These are phyloP conservation scores for Lagopus leucura DNA, from an alignment of 2,113 vertebrate species.

Conservation along the genomic window DNA sequence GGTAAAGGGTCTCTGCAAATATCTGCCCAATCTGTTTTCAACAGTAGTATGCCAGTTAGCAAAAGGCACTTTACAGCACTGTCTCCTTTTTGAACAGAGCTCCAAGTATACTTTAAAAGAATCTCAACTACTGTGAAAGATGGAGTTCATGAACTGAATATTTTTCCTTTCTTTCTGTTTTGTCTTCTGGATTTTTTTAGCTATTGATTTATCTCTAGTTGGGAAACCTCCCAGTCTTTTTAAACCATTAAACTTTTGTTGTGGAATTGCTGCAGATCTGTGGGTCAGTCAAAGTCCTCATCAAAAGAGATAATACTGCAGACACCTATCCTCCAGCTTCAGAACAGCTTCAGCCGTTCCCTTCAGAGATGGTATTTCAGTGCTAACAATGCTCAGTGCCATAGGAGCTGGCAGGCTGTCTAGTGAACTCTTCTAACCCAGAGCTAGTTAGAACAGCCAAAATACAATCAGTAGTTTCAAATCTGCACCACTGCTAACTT, in stretches of 20 bases:
- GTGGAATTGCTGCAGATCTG: conserved; percentile 25
- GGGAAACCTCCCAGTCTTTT: conserved; percentile 53
- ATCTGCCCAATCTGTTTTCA: not conserved
- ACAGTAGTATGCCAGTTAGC: not conserved
- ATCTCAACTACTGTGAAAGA: conserved; percentile 9
- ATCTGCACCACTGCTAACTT: not conserved
- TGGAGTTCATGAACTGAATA: conserved; percentile 45
- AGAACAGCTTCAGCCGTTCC: conserved; percentile 24
- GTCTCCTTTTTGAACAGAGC: not conserved
- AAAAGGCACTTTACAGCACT: not conserved
- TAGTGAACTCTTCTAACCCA: not conserved
- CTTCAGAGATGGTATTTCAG: not conserved
- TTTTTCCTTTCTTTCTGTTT: conserved; percentile 53
- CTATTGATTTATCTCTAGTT: conserved; percentile 55
- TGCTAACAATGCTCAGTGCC: not conserved
- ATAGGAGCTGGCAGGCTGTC: not conserved
- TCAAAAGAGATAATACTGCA: not conserved
- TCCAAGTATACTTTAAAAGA: not conserved
- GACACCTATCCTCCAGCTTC: not conserved
- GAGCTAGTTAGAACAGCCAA: not conserved
- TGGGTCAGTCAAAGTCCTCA: conserved; percentile 16
- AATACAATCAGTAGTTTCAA: not conserved
- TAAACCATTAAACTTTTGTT: conserved; percentile 24
- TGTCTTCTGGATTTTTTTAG: conserved; percentile 57
- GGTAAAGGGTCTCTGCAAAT: not conserved